Evolutionary conservation across 2,113 vertebrate species (phyloP).

Genomic region (Taxidea taxus): DNA sequence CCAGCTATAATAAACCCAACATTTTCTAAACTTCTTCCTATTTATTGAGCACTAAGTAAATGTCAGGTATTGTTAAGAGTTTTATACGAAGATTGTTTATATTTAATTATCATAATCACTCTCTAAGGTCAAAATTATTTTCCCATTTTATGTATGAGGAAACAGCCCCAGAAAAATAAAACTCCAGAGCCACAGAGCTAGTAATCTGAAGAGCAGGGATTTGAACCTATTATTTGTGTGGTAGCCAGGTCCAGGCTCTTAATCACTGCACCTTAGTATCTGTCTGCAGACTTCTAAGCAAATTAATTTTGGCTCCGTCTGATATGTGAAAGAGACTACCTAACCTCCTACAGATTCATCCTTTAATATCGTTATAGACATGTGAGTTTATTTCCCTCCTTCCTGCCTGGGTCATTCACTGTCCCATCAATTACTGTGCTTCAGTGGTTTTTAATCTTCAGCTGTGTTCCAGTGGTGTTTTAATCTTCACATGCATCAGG

Average conservation of each 20-base stretch:
- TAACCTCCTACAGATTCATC: not conserved
- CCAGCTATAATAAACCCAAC: not conserved
- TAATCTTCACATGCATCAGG: not conserved
- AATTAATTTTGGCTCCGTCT: slow-evolving; percentile 5
- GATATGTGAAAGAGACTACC: not conserved
- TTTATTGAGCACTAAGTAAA: not conserved
- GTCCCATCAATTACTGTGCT: not conserved
- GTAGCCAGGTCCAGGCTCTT: not conserved
- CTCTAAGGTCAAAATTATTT: not conserved
- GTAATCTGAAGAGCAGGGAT: not conserved
- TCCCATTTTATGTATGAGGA: not conserved
- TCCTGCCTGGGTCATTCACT: not conserved
- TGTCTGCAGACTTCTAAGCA: not conserved
- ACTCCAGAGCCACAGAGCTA: not conserved
- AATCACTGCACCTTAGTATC: not conserved
- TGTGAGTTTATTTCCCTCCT: not conserved
- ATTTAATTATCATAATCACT: not conserved
- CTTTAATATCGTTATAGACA: not conserved
- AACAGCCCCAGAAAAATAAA: not conserved
- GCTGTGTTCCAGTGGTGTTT: not conserved
- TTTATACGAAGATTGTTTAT: slow-evolving; percentile 25
- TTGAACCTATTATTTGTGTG: not conserved
- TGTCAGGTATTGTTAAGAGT: not conserved
- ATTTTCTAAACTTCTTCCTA: not conserved
- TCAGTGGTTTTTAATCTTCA: not conserved